These are phyloP conservation scores for Harpalus rubripes DNA, from an alignment of 2,888 invertebrate species.

Conservation along the genomic window DNA sequence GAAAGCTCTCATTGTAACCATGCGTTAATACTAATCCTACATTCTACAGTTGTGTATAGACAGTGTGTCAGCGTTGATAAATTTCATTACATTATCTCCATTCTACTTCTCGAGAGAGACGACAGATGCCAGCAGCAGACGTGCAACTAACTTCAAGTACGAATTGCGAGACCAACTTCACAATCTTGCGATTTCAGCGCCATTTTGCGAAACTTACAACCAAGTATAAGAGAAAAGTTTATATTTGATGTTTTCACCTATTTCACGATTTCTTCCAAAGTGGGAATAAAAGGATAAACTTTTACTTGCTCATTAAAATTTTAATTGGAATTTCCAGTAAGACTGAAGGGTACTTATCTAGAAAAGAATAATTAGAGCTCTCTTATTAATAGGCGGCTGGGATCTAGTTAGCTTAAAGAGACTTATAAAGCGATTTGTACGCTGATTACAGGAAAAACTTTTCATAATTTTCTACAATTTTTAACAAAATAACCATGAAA, in stretches of 20 bases:
- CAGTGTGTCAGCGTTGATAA: slow-evolving; percentile 48
- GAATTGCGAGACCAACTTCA: slow-evolving; percentile 38
- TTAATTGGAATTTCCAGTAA: slow-evolving; percentile 29
- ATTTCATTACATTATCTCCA: slow-evolving; percentile 57
- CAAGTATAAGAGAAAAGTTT: slow-evolving; percentile 20
- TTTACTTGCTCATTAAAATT: slow-evolving; percentile 23
- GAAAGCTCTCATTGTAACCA: slow-evolving; percentile 1
- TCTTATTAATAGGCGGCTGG: background rate
- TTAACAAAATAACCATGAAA: too few relatives aligned
- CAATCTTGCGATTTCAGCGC: slow-evolving; percentile 18
- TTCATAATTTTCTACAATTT: too few relatives aligned
- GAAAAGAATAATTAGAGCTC: background rate
- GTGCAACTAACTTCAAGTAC: slow-evolving; percentile 46
- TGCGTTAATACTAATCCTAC: background rate
- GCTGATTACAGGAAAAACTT: too few relatives aligned
- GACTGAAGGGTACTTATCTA: background rate
- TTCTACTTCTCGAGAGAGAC: slow-evolving; percentile 20
- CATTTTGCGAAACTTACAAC: background rate
- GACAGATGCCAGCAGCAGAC: slow-evolving; percentile 2
- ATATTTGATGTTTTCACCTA: slow-evolving; percentile 10
- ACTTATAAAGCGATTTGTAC: too few relatives aligned
- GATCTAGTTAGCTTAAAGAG: background rate
- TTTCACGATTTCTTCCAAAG: slow-evolving; percentile 28
- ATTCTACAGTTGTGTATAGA: slow-evolving; percentile 26
- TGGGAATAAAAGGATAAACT: slow-evolving; percentile 8